Evolutionary conservation across 2,113 vertebrate genomes (phyloP).

Genomic region (Prietella phreatophila): DNA sequence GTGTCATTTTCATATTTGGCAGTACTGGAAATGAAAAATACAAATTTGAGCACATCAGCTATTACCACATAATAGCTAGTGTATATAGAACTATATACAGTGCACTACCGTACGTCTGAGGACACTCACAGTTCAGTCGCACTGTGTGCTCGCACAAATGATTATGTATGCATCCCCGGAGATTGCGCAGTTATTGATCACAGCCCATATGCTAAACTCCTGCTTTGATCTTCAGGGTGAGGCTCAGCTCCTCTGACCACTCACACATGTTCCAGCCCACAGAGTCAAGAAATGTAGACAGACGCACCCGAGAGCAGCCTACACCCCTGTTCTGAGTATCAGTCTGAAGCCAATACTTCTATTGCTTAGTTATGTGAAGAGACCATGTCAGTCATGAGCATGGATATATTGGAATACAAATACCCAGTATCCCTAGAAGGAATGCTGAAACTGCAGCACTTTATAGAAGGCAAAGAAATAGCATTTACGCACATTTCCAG

Average conservation of each 20-base stretch:
- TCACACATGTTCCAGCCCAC: constrained; percentile 47
- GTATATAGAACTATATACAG: no score
- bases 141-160: not conserved
- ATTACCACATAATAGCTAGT: not conserved
- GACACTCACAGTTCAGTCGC: not conserved
- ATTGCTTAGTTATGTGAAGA: not conserved
- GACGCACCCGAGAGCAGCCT: constrained; percentile 20
- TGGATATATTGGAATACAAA: not conserved
- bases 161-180: not conserved
- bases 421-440: no score
- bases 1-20: not conserved
- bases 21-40: not conserved
- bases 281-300: constrained; percentile 37
- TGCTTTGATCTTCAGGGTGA: constrained; percentile 30
- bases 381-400: not conserved
- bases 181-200: not conserved
- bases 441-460: not conserved
- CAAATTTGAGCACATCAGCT: not conserved
- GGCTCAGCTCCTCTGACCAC: constrained; percentile 25
- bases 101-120: not conserved
- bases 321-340: not conserved
- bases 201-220: constrained; percentile 4
- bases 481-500: not conserved
- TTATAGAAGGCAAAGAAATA: not conserved
- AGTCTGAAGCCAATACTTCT: not conserved